Percentiles rank a stretch among this genome's conserved stretches.
These are phyloP conservation scores for Platycheirus rosarum DNA, from an alignment of 2,888 invertebrate species.

Conservation along the genomic window DNA sequence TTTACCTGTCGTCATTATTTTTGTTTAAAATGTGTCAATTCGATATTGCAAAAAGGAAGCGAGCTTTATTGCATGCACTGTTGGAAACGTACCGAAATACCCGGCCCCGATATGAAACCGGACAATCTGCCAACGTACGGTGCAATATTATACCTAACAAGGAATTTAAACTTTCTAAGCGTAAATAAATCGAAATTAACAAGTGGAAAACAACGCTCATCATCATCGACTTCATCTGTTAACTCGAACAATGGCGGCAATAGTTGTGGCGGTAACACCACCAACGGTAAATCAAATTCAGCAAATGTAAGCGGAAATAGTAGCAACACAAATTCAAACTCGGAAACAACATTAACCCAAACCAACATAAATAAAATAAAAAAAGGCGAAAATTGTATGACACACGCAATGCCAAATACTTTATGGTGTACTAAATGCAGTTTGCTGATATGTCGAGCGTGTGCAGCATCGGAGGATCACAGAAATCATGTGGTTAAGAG, in stretches of 20 bases:
- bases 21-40: conserved; percentile 89
- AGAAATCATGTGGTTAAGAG: conserved; percentile 87
- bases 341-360: conserved; percentile 60
- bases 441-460: conserved; percentile 86
- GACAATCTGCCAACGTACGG: conserved; percentile 88
- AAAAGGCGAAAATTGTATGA: conserved; percentile 86
- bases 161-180: conserved; percentile 85
- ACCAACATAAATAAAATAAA: conserved; percentile 73
- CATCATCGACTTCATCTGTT: conserved; percentile 69
- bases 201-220: conserved; percentile 75
- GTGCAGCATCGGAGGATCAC: conserved; percentile 87
- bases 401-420: conserved; percentile 88
- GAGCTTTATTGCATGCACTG: conserved; percentile 89
- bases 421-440: conserved; percentile 88
- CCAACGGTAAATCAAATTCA: conserved; percentile 48
- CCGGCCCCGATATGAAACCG: conserved; percentile 86
- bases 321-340: conserved; percentile 36
- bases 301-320: conserved; percentile 60
- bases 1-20: conserved; percentile 90
- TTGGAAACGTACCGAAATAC: conserved; percentile 88
- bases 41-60: conserved; percentile 86
- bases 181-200: conserved; percentile 82
- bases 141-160: conserved; percentile 87
- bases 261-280: conserved; percentile 50
- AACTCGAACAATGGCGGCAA: conserved; percentile 69